Conservation (phyloP, 2,113 vertebrate species). For the Pampusana beccarii region DNA sequence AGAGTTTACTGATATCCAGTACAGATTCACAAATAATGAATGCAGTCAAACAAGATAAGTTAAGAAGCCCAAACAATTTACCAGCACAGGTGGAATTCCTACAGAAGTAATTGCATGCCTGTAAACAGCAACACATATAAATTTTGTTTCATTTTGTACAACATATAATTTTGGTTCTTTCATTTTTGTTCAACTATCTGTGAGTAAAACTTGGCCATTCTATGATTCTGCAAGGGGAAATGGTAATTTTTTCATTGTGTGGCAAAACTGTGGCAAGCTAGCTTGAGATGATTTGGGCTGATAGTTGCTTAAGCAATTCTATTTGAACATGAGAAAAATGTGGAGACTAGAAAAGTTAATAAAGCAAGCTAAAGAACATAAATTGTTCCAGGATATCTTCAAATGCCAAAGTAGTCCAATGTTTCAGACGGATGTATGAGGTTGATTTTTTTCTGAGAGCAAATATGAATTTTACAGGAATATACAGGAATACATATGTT, state of each 20-base stretch:
- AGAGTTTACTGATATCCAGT: not conserved
- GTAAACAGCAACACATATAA: not conserved
- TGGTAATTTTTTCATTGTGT: not conserved
- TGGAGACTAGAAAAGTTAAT: not conserved
- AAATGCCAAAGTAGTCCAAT: not conserved
- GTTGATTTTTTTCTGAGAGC: not conserved
- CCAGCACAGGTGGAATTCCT: not conserved
- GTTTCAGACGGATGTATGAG: not conserved
- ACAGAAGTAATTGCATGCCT: not conserved
- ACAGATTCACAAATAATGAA: not conserved
- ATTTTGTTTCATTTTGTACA: not conserved
- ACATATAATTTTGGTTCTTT: not conserved
- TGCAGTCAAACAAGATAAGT: not conserved
- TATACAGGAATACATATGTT: not conserved
- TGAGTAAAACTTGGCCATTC: not conserved
- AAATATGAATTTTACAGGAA: not conserved
- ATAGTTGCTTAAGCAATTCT: not conserved
- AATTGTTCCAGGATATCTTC: not conserved
- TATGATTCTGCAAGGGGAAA: not conserved
- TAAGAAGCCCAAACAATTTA: not conserved
- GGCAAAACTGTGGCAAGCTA: not conserved
- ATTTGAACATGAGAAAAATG: not conserved
- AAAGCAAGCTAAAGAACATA: not conserved
- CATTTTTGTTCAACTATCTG: not conserved
- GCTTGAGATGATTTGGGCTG: not conserved